A percentile compares a stretch with the other conserved stretches of the same genome.
Evolutionary conservation across 1,140 invertebrate genomes (phyloP).

Genomic region (Polyergus mexicanus): DNA sequence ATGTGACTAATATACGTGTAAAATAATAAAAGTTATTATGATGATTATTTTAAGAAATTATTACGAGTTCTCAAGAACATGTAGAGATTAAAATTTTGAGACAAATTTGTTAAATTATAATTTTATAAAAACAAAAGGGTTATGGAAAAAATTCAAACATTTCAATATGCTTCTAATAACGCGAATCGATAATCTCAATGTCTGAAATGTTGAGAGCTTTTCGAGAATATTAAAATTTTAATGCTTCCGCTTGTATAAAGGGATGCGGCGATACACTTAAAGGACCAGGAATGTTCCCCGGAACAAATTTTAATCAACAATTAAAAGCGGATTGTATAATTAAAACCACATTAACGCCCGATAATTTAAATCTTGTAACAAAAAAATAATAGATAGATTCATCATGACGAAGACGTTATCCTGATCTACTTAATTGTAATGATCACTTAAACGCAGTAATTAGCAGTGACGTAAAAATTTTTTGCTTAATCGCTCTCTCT

Average conservation of each 20-base stretch:
- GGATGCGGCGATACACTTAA: constrained; percentile 41
- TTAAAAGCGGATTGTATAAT: constrained; percentile 26
- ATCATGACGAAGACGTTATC: constrained; percentile 14
- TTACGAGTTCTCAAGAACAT: background rate
- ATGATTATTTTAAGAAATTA: background rate
- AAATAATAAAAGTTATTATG: background rate
- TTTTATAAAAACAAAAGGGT: background rate
- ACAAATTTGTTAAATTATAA: background rate
- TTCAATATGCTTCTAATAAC: background rate
- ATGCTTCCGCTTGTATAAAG: constrained; percentile 34
- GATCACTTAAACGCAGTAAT: constrained; percentile 42
- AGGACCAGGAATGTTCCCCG: constrained; percentile 58
- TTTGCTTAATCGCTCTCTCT: constrained; percentile 62
- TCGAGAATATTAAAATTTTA: background rate
- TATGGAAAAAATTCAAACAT: background rate
- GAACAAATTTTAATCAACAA: constrained; percentile 49
- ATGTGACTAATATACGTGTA: too few relatives aligned
- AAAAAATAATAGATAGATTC: constrained; percentile 43
- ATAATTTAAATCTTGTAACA: constrained; percentile 40
- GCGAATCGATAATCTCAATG: background rate
- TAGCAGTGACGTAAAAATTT: constrained; percentile 45
- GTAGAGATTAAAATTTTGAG: background rate
- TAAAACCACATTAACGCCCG: constrained; percentile 22
- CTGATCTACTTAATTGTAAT: constrained; percentile 56
- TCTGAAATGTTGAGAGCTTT: background rate